Conservation (phyloP, 2,888 invertebrate genomes). For the Drosophila melanosoma region DNA sequence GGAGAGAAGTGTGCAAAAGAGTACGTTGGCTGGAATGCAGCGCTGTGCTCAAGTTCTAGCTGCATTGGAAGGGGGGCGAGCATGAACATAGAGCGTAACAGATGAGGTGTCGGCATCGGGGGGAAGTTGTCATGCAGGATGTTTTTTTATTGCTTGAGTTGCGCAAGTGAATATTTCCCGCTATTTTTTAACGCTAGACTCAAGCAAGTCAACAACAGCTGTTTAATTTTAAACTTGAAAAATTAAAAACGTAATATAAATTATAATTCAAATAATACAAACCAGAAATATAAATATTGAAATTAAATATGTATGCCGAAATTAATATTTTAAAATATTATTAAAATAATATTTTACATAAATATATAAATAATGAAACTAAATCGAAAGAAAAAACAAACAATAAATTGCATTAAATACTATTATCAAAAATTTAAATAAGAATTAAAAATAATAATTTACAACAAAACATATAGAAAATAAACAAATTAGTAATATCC, state of each 20-base stretch:
- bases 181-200: constrained; percentile 45
- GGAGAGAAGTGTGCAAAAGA: constrained; percentile 45
- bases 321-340: background rate
- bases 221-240: constrained; percentile 7
- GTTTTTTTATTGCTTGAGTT: constrained; percentile 44
- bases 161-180: constrained; percentile 74
- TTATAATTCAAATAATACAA: background rate
- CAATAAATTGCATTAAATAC: background rate
- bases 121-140: constrained; percentile 58
- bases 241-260: background rate
- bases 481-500: background rate
- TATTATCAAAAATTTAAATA: background rate
- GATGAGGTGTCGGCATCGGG: background rate
- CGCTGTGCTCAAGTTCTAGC: constrained; percentile 41
- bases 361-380: background rate
- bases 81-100: background rate
- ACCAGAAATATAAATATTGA: background rate
- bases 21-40: constrained; percentile 46
- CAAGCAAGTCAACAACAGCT: constrained; percentile 39
- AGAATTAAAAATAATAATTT: background rate
- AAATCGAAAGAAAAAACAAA: background rate
- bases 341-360: background rate
- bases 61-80: constrained; percentile 7
- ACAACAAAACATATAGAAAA: background rate
- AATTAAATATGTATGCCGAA: background rate